phyloP scores from a whole-genome alignment of 2,888 invertebrate genomes.

The Eupsilia transversa region DNA sequence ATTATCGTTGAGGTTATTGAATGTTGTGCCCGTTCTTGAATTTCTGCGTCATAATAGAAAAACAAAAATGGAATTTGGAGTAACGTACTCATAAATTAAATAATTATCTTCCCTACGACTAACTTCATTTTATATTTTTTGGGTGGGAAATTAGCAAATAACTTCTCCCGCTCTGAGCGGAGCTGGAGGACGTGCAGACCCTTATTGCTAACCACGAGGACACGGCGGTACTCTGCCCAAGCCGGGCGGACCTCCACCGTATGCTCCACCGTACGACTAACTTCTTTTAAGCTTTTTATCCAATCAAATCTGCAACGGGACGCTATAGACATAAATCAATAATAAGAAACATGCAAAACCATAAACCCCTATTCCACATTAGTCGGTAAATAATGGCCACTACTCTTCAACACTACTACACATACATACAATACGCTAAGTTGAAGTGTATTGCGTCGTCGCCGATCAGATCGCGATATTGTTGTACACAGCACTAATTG shows the following conservation, averaged over 20 bases:
- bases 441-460: conserved; percentile 31
- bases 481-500: conserved; percentile 50
- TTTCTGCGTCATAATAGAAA: background rate
- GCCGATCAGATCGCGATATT: conserved; percentile 51
- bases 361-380: background rate
- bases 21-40: conserved; percentile 42
- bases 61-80: background rate
- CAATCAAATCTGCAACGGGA: background rate
- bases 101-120: background rate
- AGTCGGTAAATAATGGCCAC: conserved; percentile 14
- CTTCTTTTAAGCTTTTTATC: too few species aligned
- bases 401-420: conserved; percentile 4
- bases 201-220: too few species aligned
- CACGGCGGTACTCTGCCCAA: too few species aligned
- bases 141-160: too few species aligned
- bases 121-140: too few species aligned
- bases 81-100: background rate
- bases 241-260: too few species aligned
- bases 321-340: background rate
- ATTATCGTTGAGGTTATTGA: conserved; percentile 47
- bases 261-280: background rate
- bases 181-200: too few species aligned
- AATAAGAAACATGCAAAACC: background rate
- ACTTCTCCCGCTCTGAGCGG: too few species aligned
- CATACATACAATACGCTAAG: conserved; percentile 19